phyloP scores from a whole-genome alignment of 2,797 vertebrate genomes.

The Coluber constrictor region DNA sequence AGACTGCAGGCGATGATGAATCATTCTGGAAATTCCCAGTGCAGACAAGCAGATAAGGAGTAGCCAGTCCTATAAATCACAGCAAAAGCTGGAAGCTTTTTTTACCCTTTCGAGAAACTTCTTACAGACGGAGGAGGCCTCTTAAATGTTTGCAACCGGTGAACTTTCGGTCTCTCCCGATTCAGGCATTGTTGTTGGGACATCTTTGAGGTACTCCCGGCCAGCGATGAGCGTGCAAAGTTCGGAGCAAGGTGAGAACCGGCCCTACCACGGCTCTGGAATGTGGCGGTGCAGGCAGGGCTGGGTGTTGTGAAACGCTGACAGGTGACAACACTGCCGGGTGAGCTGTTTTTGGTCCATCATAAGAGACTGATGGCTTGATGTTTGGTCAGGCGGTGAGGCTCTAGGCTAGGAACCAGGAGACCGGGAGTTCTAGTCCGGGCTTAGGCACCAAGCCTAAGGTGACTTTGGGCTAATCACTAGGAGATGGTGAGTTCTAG shows the following conservation, averaged over 20 bases:
- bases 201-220: neutral
- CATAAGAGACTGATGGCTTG: too few relatives aligned
- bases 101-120: neutral
- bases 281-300: neutral
- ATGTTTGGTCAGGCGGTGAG: too few relatives aligned
- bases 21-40: neutral
- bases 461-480: too few relatives aligned
- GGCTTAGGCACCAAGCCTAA: too few relatives aligned
- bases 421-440: too few relatives aligned
- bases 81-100: neutral
- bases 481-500: too few relatives aligned
- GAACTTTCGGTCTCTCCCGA: neutral
- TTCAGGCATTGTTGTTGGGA: neutral
- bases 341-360: too few relatives aligned
- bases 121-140: neutral
- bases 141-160: neutral
- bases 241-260: neutral
- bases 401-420: too few relatives aligned
- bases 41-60: too few relatives aligned
- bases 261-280: too few relatives aligned
- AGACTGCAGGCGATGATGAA: neutral
- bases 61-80: neutral
- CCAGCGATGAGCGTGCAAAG: accelerated
- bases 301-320: neutral
- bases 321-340: neutral